Base-by-base conservation (phyloP, 2,797 vertebrate species). In the Gallinago nigripennis region DNA sequence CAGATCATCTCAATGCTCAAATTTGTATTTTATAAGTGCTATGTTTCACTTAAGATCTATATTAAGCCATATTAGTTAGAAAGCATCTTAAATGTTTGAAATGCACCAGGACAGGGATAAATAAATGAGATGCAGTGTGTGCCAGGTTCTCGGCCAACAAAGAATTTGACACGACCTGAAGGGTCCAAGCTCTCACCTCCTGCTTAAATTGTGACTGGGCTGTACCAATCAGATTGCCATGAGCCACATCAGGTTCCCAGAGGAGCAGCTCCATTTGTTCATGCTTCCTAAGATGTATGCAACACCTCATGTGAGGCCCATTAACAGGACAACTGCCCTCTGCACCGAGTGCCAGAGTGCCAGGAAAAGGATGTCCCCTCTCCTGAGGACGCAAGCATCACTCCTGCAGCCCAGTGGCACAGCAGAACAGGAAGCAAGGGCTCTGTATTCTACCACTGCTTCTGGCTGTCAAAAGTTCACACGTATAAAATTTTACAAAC, bases 391-490 rank as follows among this genome's bases (percentile, higher is more conserved):
- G 16, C 50, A 66, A 45, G 45, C 23, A 80, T 28, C 1, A 0
- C 41, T 41, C 68, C 56, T 60, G n/a, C 65, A 80, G 64, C 56
- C 20, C 37, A 15, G 18, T 25, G 14, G 30, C 66, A 53, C 51
- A 83, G n/a, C 37, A 86, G 48, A 71, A 90, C 7, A 13, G 25
- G 20, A 27, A 64, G 37, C 19, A 2, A 28, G 79, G 48, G 20
- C 41, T 73, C 43, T 75, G n/a, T 79, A 57, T 86, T 82, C 60
- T 82, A 60, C 57, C 33, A 37, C 30, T 0, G 0, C 53, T 64
- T 72, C 82, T 79, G 72, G 72, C 69, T 82, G 56, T 92, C 83
- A 88, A 65, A 94, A 88, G 68, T 86, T 91, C 82, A 80, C 48
- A 60, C 2, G 1, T 43, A 54, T 35, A 95, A 91, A 88, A 82